Base-by-base conservation (phyloP, 2,113 vertebrate genomes). In the Anas platyrhynchos region DNA sequence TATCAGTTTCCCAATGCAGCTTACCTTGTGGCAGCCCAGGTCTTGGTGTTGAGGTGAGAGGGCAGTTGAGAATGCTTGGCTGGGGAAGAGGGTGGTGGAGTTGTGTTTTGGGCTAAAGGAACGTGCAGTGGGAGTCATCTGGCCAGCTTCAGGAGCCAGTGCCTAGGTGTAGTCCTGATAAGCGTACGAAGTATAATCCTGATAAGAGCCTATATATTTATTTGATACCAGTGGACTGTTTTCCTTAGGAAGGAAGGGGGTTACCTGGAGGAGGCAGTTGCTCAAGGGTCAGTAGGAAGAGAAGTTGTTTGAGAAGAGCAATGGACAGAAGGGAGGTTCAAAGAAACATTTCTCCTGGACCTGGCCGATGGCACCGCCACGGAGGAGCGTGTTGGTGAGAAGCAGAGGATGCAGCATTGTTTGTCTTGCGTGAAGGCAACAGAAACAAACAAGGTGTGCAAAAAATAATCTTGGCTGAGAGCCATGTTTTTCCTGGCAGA, bases 311-410 rank as follows among this genome's bases (percentile, higher is more conserved):
- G 50, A 56, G 48, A 61, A 54, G 23, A 23, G 59, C 82, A 62
- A 29, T 5, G 66, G 71, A 31, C n/a, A 79, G 69, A 36, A 22
- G 1, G 16, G 21, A 14, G 32, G 9, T 76, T 85, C 18, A 69
- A 9, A 72, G 72, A n/a, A 79, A 34, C 4, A 4, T 8, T 34
- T 15, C 3, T 55, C 50, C 31, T 86, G 52, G 32, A 32, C n/a
- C 21, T 0, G 4, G 21, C 41, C 0, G 1, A 2, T 67, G 13
- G 31, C 48, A 27, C 41, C 0, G 3, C 22, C 7, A 29, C 3
- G 46, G 16, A 78, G 41, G 18, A 0, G 3, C 34, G 27, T 23
- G 43, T n/a, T 86, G 31, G 43, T 94, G 68, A 84, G n/a, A 89
- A 89, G 61, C 13, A 38, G 52, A 65, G 71, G 65, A 22, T 50